Evolutionary conservation across 2,888 invertebrate genomes (phyloP).

Genomic region (Pyrgus malvae): DNA sequence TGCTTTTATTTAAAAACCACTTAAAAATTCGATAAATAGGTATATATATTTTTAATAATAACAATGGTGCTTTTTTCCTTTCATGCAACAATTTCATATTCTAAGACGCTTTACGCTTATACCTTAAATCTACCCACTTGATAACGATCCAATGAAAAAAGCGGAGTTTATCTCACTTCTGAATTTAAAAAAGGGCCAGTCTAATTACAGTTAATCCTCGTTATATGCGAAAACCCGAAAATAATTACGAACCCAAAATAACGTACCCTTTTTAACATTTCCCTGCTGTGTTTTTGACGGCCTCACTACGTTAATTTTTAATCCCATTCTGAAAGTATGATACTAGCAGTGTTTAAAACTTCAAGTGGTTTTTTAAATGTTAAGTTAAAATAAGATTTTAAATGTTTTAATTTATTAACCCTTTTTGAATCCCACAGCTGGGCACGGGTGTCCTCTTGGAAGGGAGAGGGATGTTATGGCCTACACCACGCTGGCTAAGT

Average conservation of each 20-base stretch:
- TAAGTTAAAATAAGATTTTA: no score
- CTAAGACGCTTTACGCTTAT: conserved; percentile 5
- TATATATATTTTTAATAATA: no score
- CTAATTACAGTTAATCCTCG: conserved; percentile 43
- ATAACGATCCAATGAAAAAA: conserved; percentile 42
- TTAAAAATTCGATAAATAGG: no score
- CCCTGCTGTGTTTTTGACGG: conserved; percentile 6
- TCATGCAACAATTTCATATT: background rate
- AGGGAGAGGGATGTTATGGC: no score
- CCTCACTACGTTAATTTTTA: conserved; percentile 4
- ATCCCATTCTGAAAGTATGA: conserved; percentile 3
- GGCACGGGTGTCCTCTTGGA: no score
- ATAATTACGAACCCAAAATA: conserved; percentile 36
- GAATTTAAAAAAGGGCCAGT: conserved; percentile 41
- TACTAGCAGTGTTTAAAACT: no score
- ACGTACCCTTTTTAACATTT: conserved; percentile 17
- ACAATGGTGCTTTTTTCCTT: no score
- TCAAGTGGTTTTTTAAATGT: no score
- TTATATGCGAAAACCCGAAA: conserved; percentile 40
- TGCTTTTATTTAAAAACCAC: no score
- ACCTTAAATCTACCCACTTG: conserved; percentile 28
- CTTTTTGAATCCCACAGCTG: no score
- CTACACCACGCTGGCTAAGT: no score
- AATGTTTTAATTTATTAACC: no score
- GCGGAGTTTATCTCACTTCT: conserved; percentile 41